phyloP scores from a whole-genome alignment of 2,797 vertebrate genomes.

The Lagocephalus sceleratus region DNA sequence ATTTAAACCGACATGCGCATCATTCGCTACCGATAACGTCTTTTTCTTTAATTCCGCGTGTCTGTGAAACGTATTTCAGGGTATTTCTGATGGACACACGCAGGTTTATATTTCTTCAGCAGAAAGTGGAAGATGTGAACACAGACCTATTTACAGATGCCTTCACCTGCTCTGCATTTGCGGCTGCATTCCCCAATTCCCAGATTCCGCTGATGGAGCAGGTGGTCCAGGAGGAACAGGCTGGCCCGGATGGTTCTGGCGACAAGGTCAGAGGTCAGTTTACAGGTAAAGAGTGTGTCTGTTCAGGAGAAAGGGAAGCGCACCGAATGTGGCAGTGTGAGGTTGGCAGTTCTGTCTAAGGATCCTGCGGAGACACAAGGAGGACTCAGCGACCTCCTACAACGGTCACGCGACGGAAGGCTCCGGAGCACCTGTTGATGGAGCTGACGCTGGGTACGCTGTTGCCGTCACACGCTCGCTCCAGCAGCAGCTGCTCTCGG shows the following conservation, averaged over 20 bases:
- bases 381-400: background rate
- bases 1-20: too few species aligned
- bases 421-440: slow-evolving; percentile 74
- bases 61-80: too few species aligned
- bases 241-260: slow-evolving; percentile 24
- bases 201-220: slow-evolving; percentile 55
- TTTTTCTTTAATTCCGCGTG: too few species aligned
- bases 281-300: background rate
- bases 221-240: slow-evolving; percentile 29
- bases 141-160: background rate
- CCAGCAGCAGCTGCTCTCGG: slow-evolving; percentile 84
- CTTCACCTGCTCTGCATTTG: slow-evolving; percentile 44
- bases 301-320: slow-evolving; percentile 2
- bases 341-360: slow-evolving; percentile 51
- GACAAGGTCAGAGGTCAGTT: slow-evolving; percentile 24
- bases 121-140: background rate
- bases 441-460: slow-evolving; percentile 90
- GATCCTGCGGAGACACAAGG: slow-evolving; percentile 46
- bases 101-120: too few species aligned
- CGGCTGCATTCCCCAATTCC: slow-evolving; percentile 39
- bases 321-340: slow-evolving; percentile 37
- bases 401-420: background rate
- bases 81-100: too few species aligned
- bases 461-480: slow-evolving; percentile 84
- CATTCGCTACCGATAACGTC: too few species aligned